Base-by-base conservation (phyloP, 2,888 invertebrate species). In the Volucella bombylans region DNA sequence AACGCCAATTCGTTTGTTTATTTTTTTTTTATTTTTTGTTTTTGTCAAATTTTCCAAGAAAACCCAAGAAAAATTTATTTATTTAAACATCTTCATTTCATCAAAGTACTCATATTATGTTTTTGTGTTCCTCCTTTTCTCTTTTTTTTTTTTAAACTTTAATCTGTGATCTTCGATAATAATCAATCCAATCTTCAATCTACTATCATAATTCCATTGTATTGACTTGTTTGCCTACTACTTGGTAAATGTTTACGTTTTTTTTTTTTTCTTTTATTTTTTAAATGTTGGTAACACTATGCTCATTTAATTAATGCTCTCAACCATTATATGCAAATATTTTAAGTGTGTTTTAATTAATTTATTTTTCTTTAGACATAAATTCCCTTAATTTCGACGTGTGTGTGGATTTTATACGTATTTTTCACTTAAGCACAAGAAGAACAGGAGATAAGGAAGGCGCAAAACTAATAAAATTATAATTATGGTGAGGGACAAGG, bases 61-160 rank as follows among this genome's bases (percentile, higher is more conserved):
- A 86, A 82, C 64, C 82, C 79, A 77, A 71, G 64, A 79, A 79
- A 80, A 86, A 83, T 76, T 87, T 82, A 55, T 82, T 87, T 82
- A 80, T 76, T 81, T 73, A 10, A 57, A 68, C 69, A 65, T 55
- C 57, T 71, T 74, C 67, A 41, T 82, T 81, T 81, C 50, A 68
- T 86, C 67, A 38, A 52, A 41, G 83, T 73, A 69, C 73, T 41
- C 47, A 43, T n/a, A n/a, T 57, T 59, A 65, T 67, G 49, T 72
- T 55, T 50, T 50, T 65, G 54, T 85, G 82, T 82, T 61, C 73
- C 80, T 79, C 67, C 83, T 59, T 64, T 59, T 71, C 55, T 49
- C 73, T 74, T 83, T 67, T 69, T 71, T 71, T 65, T 59, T 65
- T 68, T 68, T 83, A 64, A 73, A n/a, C n/a, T 45, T 12, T 45